Base-by-base conservation (phyloP, 2,888 invertebrate genomes). In the Watsonalla binaria region DNA sequence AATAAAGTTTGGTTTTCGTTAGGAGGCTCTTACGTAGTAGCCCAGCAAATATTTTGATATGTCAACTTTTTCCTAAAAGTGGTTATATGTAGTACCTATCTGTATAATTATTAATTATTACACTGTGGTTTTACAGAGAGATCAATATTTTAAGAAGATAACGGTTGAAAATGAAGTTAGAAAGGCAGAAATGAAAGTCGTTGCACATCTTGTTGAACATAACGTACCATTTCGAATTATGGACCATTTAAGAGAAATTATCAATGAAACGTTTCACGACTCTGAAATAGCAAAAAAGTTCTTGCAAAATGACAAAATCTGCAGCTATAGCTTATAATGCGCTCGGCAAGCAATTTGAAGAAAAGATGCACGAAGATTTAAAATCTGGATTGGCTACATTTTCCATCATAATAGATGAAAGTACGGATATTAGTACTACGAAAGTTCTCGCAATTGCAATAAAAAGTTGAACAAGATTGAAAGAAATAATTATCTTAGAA, bases 301-400 rank as follows among this genome's bases (percentile, higher is more conserved):
- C 35, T 35, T 35, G 35, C 35, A 59, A 56, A 39, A 53, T 54
- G 37, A 59, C 59, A 2, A 59, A 59, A 54, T 55, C 56, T 8
- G 57, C 56, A 15, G 60, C 56, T 39, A 33, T 59, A 54, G 57
- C 57, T 4, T 59, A 59, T 47, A 59, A 57, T 53, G 54, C 55
- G 51, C 46, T 59, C 47, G 52, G 53, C 35, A 56, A 55, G 7
- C 7, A 56, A 39, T 46, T 56, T n/a, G 56, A 56, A 53, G 52
- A 11, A 51, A 56, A 59, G 39, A 59, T 54, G 59, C 58, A 46
- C 7, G 58, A 47, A 45, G 58, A 56, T 48, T 53, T 56, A 47
- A 54, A 24, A 54, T 57, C 56, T 5, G 56, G 57, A 54, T 15
- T 50, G 51, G 52, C 55, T 11, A 48, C 55, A 24, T 55, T 49